Evolutionary conservation across 2,888 invertebrate species (phyloP), one percentile per base, ranked within the genome.

Genomic region (Epinotia brunnichana): DNA sequence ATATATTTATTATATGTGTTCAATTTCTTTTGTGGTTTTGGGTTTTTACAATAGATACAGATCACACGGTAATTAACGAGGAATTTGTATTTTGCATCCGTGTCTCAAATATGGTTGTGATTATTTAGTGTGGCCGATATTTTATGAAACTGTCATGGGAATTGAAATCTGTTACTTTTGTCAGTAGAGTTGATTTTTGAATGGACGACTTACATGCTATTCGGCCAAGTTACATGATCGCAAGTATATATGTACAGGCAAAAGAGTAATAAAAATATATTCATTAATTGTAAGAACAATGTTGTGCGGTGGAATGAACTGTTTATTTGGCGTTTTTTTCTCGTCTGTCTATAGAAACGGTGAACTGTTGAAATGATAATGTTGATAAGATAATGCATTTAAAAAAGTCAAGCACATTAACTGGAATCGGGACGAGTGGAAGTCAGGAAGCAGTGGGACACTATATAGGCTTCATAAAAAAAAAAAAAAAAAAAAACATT

Each of bases 11-110:
- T 59, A 51, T 51, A 60, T 24, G 15, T 41, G 61, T 54, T 61
- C 44, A 72, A 76, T 76, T 76, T 77, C 76, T 76, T 73, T 74
- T 74, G 63, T 64, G 67, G 69, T 77, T 77, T 63, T 73, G 66
- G 70, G 74, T 77, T 77, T 76, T 76, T 74, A 75, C 64, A 75
- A 39, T 29, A 57, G 64, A 69, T 69, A 59, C 70, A 69, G 60
- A 75, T 76, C 75, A 57, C 76, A 76, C 74, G 76, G 74, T 74
- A 77, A 79, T 78, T 79, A 63, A 59, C 56, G 63, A 56, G 15
- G 56, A 70, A 74, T 70, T 69, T 56, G 66, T 66, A 75, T 69
- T 74, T 76, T 57, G 70, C 64, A 75, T 77, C 74, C 76, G 78
- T 62, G 41, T 74, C 44, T 53, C 29, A 61, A 61, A 56, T 35